Evolutionary conservation across 53 echinoderm and acorn worm genomes (phyloP), one percentile per base, ranked within the genome.

Genomic region (Pentamera pediparva): DNA sequence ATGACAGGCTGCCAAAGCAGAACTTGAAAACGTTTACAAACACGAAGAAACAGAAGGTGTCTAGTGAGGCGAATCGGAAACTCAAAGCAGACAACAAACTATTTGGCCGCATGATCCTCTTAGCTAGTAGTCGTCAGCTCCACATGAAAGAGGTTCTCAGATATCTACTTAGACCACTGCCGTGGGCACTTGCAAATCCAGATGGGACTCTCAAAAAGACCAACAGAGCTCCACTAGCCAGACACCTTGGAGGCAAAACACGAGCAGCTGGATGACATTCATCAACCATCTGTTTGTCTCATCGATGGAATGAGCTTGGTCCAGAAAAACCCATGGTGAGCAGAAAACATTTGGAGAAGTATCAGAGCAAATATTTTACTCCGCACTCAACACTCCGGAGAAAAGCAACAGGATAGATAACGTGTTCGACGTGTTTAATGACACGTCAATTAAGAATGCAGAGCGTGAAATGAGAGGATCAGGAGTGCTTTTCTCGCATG

Each of bases 1-100:
- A 60, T 60, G 61, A 76, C 26, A 57, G 33, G 38, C 35, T 61
- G 26, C 26, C 19, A 25, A 60, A 61, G 25, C n/a, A 20, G 26
- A 75, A 58, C 9, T 31, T 76, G 59, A 60, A 60, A n/a, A 59
- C 61, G 3, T 76, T 76, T 31, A 3, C 26, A 30, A 20, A 76
- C 27, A 37, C 41, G 5, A 15, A 61, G 18, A 59, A 59, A 17
- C 20, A 18, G 26, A 18, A 6, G 54, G 54, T n/a, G n/a, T n/a
- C n/a, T n/a, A n/a, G n/a, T n/a, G n/a, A n/a, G n/a, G n/a, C n/a
- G n/a, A n/a, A n/a, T n/a, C n/a, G n/a, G 20, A 19, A 56, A 56
- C 24, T 56, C 18, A 56, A 56, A 56, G 18, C 56, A 56, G 20
- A 56, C 56, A 15, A 56, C 20, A 56, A 56, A 22, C 56, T 56